A percentile compares a stretch with the other conserved stretches of the same genome.
phyloP scores from a whole-genome alignment of 2,888 invertebrate species.

The Zelleria hepariella region DNA sequence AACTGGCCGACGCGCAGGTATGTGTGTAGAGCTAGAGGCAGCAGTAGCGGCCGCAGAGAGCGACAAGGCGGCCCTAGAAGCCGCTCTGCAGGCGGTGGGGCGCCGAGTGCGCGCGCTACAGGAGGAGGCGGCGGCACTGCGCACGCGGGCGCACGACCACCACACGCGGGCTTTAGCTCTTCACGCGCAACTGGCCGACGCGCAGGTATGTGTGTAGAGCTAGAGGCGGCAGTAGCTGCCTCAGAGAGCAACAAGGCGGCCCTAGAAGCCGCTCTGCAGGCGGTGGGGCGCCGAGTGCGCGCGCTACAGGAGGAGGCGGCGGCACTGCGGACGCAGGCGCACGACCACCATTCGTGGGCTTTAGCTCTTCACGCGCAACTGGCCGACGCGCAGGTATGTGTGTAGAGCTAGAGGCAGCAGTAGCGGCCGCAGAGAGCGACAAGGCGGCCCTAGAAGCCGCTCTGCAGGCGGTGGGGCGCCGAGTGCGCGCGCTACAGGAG shows the following conservation, averaged over 20 bases:
- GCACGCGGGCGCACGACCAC: slow-evolving; percentile 68
- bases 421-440: slow-evolving; percentile 25
- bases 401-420: slow-evolving; percentile 36
- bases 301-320: slow-evolving; percentile 68
- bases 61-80: slow-evolving; percentile 23
- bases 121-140: slow-evolving; percentile 70
- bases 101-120: slow-evolving; percentile 40
- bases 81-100: slow-evolving; percentile 32
- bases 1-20: slow-evolving; percentile 52
- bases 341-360: slow-evolving; percentile 63
- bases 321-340: slow-evolving; percentile 66
- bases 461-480: slow-evolving; percentile 34
- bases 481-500: slow-evolving; percentile 51
- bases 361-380: slow-evolving; percentile 59
- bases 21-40: slow-evolving; percentile 40
- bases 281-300: slow-evolving; percentile 40
- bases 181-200: slow-evolving; percentile 56
- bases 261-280: slow-evolving; percentile 25
- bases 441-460: slow-evolving; percentile 24
- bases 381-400: slow-evolving; percentile 48
- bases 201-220: slow-evolving; percentile 40
- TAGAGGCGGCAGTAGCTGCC: slow-evolving; percentile 26
- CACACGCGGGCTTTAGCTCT: slow-evolving; percentile 63
- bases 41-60: slow-evolving; percentile 25
- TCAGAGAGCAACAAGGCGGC: slow-evolving; percentile 30